phyloP scores from a whole-genome alignment of 2,113 vertebrate species.

The Neomonachus schauinslandi region DNA sequence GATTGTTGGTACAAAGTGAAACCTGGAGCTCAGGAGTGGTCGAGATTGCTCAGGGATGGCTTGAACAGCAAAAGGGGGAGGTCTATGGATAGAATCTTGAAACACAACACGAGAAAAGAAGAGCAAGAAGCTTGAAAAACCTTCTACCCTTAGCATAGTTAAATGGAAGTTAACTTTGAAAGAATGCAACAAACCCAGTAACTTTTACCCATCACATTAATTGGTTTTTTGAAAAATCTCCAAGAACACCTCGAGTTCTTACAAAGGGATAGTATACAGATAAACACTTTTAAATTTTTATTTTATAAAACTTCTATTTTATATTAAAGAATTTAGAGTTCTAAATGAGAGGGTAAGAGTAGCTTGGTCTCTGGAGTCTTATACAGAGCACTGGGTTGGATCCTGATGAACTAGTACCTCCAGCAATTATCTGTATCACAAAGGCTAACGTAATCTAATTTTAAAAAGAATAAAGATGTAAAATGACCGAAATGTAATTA shows the following conservation, averaged over 20 bases:
- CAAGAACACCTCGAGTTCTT: background rate
- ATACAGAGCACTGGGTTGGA: background rate
- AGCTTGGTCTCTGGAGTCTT: background rate
- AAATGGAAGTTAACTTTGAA: conserved; percentile 21
- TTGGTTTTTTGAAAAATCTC: conserved; percentile 3
- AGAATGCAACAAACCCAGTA: background rate
- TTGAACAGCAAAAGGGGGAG: background rate
- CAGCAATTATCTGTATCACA: background rate
- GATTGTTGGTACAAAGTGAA: background rate
- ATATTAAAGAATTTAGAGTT: conserved; percentile 48
- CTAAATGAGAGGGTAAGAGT: background rate
- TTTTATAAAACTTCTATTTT: background rate
- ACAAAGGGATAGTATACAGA: background rate
- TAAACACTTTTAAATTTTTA: background rate
- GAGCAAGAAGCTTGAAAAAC: background rate
- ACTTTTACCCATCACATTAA: background rate
- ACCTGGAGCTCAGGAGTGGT: background rate
- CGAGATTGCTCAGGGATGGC: background rate
- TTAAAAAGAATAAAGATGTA: background rate
- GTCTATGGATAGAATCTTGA: background rate
- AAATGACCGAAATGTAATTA: background rate
- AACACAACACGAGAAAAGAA: background rate
- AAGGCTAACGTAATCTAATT: background rate
- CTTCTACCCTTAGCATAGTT: background rate
- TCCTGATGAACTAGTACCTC: background rate